Conservation (phyloP, 2,113 vertebrate genomes). For the Neolamprologus sp. region DNA sequence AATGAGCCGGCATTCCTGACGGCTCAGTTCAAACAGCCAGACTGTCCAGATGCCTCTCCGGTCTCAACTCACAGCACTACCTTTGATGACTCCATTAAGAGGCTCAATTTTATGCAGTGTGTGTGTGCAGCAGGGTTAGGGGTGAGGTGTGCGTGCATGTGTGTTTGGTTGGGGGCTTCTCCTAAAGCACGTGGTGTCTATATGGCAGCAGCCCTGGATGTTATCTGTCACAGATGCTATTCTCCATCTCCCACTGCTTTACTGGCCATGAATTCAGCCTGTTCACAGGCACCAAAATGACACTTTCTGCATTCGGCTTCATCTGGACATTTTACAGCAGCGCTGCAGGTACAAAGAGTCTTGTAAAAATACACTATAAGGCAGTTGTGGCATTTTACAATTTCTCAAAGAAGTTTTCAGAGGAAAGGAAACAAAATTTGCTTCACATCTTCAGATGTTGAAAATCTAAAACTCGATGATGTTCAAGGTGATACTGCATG, state of each 20-base stretch:
- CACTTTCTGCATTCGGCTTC: conserved; percentile 16
- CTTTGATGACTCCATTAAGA: conserved; percentile 68
- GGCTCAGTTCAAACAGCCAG: conserved; percentile 42
- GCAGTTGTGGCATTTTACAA: not conserved
- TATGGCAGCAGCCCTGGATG: conserved; percentile 57
- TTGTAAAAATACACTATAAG: not conserved
- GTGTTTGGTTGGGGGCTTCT: conserved; percentile 5
- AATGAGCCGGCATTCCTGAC: conserved; percentile 57
- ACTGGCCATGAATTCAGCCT: conserved; percentile 49
- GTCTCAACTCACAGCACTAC: conserved; percentile 43
- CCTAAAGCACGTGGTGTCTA: conserved; percentile 39
- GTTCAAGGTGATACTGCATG: not conserved
- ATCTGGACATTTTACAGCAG: not conserved
- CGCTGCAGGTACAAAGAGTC: not conserved
- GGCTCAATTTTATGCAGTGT: conserved; percentile 43
- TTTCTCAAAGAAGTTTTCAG: not conserved
- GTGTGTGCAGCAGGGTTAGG: not conserved
- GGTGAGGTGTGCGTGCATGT: not conserved
- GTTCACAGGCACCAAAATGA: conserved; percentile 39
- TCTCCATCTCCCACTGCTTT: conserved; percentile 51
- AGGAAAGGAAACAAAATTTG: not conserved
- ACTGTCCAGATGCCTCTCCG: conserved; percentile 54
- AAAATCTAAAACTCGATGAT: not conserved
- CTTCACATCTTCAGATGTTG: not conserved
- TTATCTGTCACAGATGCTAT: conserved; percentile 69